Evolutionary conservation across 2,797 vertebrate species (phyloP).

Genomic region (Tinamus major): DNA sequence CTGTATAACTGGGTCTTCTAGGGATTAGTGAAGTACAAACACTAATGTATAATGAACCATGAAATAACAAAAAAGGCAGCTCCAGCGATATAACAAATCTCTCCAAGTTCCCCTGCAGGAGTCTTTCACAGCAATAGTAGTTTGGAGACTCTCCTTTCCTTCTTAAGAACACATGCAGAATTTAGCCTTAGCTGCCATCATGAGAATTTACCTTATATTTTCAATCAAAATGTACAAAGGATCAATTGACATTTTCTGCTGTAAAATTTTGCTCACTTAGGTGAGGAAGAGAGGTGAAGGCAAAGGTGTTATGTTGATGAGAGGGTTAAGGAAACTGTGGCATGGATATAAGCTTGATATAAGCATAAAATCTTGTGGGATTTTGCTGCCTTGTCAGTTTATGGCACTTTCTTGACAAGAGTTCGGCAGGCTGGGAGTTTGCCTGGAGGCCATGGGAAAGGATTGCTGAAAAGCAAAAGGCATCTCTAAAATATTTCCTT

Average conservation of each 20-base stretch:
- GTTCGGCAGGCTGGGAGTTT: not conserved
- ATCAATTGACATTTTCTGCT: not conserved
- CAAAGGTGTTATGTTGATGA: not conserved
- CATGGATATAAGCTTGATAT: not conserved
- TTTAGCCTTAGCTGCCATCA: not conserved
- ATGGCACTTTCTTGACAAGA: conserved; percentile 8
- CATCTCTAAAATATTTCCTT: not conserved
- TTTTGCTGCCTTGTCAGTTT: conserved; percentile 49
- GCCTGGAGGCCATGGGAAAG: not conserved
- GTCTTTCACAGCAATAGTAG: not conserved
- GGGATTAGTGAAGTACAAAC: not conserved
- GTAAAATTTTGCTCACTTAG: not conserved
- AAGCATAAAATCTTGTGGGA: conserved; percentile 26
- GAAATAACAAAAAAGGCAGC: not conserved
- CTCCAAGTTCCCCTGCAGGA: not conserved
- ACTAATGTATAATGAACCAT: not conserved
- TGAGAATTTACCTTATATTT: not conserved
- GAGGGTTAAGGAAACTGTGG: not conserved
- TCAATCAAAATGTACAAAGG: not conserved
- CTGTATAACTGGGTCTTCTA: not conserved
- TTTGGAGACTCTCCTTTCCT: not conserved
- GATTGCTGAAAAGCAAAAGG: not conserved
- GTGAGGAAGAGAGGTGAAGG: not conserved
- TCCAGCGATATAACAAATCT: not conserved
- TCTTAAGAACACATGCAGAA: not conserved